Evolutionary conservation across 2,888 invertebrate species (phyloP).

Genomic region (Nemoura dubitans): DNA sequence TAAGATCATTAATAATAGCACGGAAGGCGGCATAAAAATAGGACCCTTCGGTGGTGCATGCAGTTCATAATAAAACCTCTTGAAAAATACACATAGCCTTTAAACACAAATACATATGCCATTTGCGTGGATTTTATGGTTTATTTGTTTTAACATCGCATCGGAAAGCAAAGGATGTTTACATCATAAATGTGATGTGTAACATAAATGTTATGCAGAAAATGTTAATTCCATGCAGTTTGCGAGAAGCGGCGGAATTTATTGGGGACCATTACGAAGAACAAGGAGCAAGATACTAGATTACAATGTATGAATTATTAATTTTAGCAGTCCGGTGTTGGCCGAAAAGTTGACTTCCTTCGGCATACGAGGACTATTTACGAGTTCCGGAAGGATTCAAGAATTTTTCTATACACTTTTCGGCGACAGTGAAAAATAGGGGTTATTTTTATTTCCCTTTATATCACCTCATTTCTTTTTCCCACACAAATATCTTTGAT

Average conservation of each 20-base stretch:
- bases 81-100: not conserved
- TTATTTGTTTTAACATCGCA: not conserved
- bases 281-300: not conserved
- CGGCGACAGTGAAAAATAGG: not conserved
- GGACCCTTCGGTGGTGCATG: not conserved
- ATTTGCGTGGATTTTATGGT: not conserved
- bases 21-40: not conserved
- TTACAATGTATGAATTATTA: not conserved
- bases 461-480: not conserved
- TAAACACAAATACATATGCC: not conserved
- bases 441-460: not conserved
- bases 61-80: not conserved
- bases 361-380: not conserved
- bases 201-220: conserved; percentile 12
- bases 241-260: not conserved
- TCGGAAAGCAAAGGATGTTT: not conserved
- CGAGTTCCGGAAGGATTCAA: not conserved
- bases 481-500: not conserved
- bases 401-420: not conserved
- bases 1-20: not conserved
- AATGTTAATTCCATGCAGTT: not conserved
- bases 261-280: not conserved
- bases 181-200: not conserved
- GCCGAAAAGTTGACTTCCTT: not conserved
- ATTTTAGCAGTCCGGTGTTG: not conserved